A percentile compares a stretch with the other conserved stretches of the same genome.
phyloP scores from a whole-genome alignment of 2,797 vertebrate species.

The Darevskia mixta region DNA sequence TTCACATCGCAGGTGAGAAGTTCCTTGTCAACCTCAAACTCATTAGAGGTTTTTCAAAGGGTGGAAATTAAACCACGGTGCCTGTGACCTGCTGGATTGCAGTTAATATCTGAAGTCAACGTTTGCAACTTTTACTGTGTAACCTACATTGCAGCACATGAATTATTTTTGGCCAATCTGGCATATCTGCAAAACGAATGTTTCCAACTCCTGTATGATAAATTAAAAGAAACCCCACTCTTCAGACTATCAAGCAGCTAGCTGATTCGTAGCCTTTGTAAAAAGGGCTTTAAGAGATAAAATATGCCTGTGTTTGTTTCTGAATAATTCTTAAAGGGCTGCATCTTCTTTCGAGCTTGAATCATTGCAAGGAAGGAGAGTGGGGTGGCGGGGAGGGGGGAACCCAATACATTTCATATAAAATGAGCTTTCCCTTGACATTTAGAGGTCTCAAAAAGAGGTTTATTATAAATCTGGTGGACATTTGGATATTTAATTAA shows the following conservation, averaged over 20 bases:
- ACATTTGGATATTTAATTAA: conserved; percentile 82
- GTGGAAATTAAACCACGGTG: neutral
- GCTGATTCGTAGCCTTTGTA: conserved; percentile 66
- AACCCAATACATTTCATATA: conserved; percentile 50
- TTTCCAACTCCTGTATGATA: conserved; percentile 52
- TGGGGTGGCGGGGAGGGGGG: neutral
- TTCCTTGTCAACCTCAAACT: neutral
- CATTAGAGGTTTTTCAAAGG: neutral
- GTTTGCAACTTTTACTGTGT: conserved; percentile 27
- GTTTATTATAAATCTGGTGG: conserved; percentile 78
- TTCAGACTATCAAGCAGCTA: conserved; percentile 53
- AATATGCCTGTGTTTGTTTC: conserved; percentile 69
- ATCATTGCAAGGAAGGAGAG: conserved; percentile 35
- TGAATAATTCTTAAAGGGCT: conserved; percentile 51
- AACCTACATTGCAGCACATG: neutral
- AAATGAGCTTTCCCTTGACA: conserved; percentile 75
- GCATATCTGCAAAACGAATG: conserved; percentile 62
- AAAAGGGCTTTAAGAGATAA: conserved; percentile 74
- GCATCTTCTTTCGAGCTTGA: conserved; percentile 70
- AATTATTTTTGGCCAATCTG: conserved; percentile 47
- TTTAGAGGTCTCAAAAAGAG: conserved; percentile 76
- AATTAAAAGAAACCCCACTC: conserved; percentile 68
- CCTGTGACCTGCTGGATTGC: conserved; percentile 12
- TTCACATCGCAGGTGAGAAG: neutral
- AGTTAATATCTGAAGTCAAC: neutral